These are phyloP conservation scores for Sardinella longiceps DNA, from an alignment of 2,797 vertebrate genomes.

Conservation along the genomic window DNA sequence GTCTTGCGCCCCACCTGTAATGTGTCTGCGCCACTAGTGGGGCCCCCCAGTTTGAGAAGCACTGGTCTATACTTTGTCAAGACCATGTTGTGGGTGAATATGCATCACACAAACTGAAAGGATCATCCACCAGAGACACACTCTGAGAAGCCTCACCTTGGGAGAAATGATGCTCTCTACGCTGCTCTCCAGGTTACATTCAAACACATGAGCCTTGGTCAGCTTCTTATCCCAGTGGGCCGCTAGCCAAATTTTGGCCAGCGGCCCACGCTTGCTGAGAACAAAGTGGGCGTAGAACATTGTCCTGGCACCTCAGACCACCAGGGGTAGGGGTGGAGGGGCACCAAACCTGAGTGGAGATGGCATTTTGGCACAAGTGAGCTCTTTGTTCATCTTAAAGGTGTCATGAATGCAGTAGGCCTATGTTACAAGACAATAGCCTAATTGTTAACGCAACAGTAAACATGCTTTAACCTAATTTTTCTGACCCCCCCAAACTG, in stretches of 20 bases:
- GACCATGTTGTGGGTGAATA: no score
- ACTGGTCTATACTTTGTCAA: no score
- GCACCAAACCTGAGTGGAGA: conserved; percentile 46
- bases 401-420: background rate
- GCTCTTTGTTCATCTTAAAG: background rate
- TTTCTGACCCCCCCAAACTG: no score
- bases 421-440: background rate
- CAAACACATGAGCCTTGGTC: conserved; percentile 99
- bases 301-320: conserved; percentile 69
- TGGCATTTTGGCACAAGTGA: conserved; percentile 13
- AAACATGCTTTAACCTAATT: background rate
- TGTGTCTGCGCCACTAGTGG: no score
- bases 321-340: conserved; percentile 51
- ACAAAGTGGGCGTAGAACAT: conserved; percentile 99
- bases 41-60: no score
- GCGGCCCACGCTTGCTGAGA: conserved; percentile 98
- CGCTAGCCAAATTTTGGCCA: conserved; percentile 99
- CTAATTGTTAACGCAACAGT: background rate
- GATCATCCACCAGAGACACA: background rate
- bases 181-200: conserved; percentile 98
- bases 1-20: no score
- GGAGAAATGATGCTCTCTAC: conserved; percentile 99
- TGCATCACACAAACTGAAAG: conserved; percentile 20
- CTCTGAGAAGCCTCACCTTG: conserved; percentile 81
- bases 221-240: conserved; percentile 99